These are phyloP conservation scores for Prorops nasuta DNA, from an alignment of 1,140 invertebrate genomes.

Conservation along the genomic window DNA sequence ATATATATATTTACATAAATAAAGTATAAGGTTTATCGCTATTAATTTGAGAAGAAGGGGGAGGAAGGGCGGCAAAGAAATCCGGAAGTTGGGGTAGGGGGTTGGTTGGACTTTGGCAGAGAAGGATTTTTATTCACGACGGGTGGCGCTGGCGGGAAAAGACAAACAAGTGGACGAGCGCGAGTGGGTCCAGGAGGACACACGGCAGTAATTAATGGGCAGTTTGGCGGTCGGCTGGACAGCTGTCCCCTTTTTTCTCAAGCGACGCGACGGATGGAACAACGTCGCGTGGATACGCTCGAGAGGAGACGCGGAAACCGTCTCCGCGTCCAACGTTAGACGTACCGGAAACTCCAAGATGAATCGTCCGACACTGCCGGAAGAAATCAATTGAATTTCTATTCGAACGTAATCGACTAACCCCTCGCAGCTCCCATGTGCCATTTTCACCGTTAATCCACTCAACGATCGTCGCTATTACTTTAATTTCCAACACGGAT, in stretches of 20 bases:
- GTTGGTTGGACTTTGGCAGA: slow-evolving; percentile 9
- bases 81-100: slow-evolving; percentile 11
- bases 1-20: no score
- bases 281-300: slow-evolving; percentile 11
- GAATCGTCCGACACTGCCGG: slow-evolving; percentile 53
- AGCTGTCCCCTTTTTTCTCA: slow-evolving; percentile 48
- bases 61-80: no score
- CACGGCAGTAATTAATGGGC: slow-evolving; percentile 56
- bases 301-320: slow-evolving; percentile 42
- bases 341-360: slow-evolving; percentile 53
- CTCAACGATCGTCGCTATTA: slow-evolving; percentile 10
- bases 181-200: slow-evolving; percentile 26
- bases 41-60: no score
- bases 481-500: not conserved
- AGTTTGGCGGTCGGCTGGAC: slow-evolving; percentile 54
- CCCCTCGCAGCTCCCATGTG: slow-evolving; percentile 11
- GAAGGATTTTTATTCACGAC: slow-evolving; percentile 31
- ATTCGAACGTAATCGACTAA: slow-evolving; percentile 39
- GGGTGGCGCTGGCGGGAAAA: slow-evolving; percentile 14
- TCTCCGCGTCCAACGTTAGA: slow-evolving; percentile 32
- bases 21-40: no score
- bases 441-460: slow-evolving; percentile 4
- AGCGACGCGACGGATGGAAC: slow-evolving; percentile 35
- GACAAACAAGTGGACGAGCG: slow-evolving; percentile 38
- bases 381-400: slow-evolving; percentile 62